Base-by-base conservation (phyloP, 2,113 vertebrate genomes). In the Petrocephalus microphthalmus region DNA sequence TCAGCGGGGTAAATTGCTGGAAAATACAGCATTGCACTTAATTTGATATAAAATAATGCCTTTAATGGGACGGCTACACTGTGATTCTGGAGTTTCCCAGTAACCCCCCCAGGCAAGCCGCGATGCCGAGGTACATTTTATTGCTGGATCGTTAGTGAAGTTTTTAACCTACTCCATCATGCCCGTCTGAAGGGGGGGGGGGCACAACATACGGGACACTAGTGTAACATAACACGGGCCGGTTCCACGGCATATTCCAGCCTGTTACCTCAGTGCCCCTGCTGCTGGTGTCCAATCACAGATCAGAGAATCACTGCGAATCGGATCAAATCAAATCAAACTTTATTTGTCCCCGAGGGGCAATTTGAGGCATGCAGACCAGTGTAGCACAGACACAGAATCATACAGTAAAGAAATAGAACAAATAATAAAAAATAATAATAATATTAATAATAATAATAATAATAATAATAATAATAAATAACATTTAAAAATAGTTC, bases 1-100 rank as follows among this genome's bases (percentile, higher is more conserved):
- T n/a, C 29, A 86, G 19, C 56, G 0, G 85, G 29, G 51, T 49
- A 29, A 85, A 64, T 45, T 37, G 85, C 82, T 90, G 88, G 88
- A 90, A 89, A 90, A 60, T 89, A 78, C 88, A 52, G 71, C 87
- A 88, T 90, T 84, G 78, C 52, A 87, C 74, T 84, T 85, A 78
- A 86, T 60, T 88, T 67, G 45, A 88, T 87, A 60, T 88, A 89
- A 89, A 90, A 90, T 84, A 87, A 89, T 86, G 88, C 87, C 84
- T 57, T n/a, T 56, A 57, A 81, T 87, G 53, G 20, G 45, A 83
- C 22, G 52, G 60, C 85, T 71, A 81, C 25, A 42, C 25, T 25
- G 81, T 57, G 15, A 74, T 51, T 1, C 20, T 10, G 37, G 52
- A 57, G n/a, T 47, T 60, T 22, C 3, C 67, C 5, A 33, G 87